Conservation (phyloP, 1,140 invertebrate genomes). For the Pemphigus obesinymphae region DNA sequence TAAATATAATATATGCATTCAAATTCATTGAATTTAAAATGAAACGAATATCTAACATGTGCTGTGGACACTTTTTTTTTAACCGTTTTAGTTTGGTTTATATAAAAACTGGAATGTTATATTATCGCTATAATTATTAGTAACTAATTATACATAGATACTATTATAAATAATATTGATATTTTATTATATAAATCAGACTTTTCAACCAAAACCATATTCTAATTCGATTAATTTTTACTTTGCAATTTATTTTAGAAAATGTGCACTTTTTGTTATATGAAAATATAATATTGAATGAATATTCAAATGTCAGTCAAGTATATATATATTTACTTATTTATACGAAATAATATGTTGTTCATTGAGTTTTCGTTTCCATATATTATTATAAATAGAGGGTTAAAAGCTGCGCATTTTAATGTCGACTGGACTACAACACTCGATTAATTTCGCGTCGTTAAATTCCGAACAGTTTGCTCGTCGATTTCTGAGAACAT, state of each 20-base stretch:
- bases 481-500: neutral
- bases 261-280: too few relatives aligned
- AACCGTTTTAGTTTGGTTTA: neutral
- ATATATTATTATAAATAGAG: neutral
- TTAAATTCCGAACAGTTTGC: neutral
- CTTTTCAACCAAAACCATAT: neutral
- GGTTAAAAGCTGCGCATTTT: neutral
- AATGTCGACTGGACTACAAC: neutral
- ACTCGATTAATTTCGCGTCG: conserved; percentile 20
- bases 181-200: too few relatives aligned
- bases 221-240: too few relatives aligned
- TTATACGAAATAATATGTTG: too few relatives aligned
- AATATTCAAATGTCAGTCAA: too few relatives aligned
- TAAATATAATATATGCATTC: neutral
- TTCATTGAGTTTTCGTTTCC: neutral
- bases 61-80: too few relatives aligned
- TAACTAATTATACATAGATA: too few relatives aligned
- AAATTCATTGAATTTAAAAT: neutral
- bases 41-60: neutral
- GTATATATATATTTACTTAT: too few relatives aligned
- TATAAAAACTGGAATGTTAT: neutral
- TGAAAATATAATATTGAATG: too few relatives aligned
- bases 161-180: too few relatives aligned
- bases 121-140: too few relatives aligned
- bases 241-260: too few relatives aligned